Evolutionary conservation across 2,797 vertebrate species (phyloP).

Genomic region (Myotis pilosus): DNA sequence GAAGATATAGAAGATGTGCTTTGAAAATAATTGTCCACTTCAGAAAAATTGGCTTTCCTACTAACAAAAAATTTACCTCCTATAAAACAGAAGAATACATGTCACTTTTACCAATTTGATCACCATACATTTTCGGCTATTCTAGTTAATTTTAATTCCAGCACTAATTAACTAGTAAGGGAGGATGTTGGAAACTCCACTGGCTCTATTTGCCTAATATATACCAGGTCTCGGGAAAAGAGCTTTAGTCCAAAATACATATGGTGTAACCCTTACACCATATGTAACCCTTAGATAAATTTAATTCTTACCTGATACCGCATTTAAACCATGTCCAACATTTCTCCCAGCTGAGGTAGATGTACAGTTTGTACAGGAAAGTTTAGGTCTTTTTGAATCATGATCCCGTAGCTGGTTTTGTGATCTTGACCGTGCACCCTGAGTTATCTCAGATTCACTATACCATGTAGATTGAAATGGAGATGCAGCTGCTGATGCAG

Average conservation of each 20-base stretch:
- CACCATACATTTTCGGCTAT: neutral
- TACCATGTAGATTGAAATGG: conserved; percentile 84
- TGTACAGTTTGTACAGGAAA: conserved; percentile 90
- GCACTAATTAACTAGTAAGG: neutral
- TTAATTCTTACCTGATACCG: conserved; percentile 87
- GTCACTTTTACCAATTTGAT: conserved; percentile 27
- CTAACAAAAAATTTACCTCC: neutral
- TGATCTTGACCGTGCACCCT: conserved; percentile 89
- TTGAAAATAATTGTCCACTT: neutral
- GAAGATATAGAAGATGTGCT: neutral
- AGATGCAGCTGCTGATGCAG: conserved; percentile 80
- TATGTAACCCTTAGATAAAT: conserved; percentile 23
- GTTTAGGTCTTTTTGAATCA: conserved; percentile 96
- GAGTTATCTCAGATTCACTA: conserved; percentile 89
- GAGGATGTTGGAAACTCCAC: neutral
- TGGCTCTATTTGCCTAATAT: neutral
- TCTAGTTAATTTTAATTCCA: conserved; percentile 15
- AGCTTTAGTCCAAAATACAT: neutral
- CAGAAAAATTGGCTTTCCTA: conserved; percentile 8
- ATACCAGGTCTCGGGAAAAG: neutral
- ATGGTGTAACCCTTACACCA: neutral
- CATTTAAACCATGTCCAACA: conserved; percentile 86
- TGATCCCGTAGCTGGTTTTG: conserved; percentile 89
- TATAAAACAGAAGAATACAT: conserved; percentile 16
- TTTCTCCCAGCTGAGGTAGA: conserved; percentile 88